Evolutionary conservation across 2,797 vertebrate genomes (phyloP).

Genomic region (Alca torda): DNA sequence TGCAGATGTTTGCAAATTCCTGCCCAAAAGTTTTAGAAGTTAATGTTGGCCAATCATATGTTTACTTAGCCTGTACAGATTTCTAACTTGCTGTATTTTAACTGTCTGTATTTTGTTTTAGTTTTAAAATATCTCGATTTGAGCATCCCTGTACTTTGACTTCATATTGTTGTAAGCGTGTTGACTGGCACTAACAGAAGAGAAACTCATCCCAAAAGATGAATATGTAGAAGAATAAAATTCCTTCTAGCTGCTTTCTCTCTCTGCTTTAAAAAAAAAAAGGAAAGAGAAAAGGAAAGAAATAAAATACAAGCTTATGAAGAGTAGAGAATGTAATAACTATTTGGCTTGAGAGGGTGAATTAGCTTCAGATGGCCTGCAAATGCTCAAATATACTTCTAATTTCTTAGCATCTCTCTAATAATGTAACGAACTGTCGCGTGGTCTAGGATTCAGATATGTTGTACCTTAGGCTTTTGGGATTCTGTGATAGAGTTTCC

Average conservation of each 20-base stretch:
- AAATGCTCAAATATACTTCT: neutral
- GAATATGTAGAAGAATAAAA: neutral
- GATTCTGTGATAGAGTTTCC: slow-evolving; percentile 14
- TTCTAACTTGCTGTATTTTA: neutral
- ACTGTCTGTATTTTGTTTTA: neutral
- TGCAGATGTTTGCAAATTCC: neutral
- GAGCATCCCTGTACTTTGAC: neutral
- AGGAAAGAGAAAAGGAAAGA: neutral
- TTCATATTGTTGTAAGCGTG: neutral
- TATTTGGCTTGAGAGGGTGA: neutral
- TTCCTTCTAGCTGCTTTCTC: neutral
- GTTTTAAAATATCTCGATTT: neutral
- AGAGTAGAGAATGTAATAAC: neutral
- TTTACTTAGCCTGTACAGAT: neutral
- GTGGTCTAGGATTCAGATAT: slow-evolving; percentile 17
- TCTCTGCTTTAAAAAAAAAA: neutral
- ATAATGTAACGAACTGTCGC: neutral
- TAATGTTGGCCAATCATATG: neutral
- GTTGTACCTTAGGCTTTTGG: slow-evolving; percentile 15
- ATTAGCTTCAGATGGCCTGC: neutral
- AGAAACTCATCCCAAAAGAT: neutral
- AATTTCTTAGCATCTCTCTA: neutral
- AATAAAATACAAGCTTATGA: neutral
- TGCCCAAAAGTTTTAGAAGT: slow-evolving; percentile 23
- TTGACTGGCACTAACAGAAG: neutral